These are phyloP conservation scores for Dallia pectoralis DNA, from an alignment of 2,797 vertebrate genomes.

Conservation along the genomic window DNA sequence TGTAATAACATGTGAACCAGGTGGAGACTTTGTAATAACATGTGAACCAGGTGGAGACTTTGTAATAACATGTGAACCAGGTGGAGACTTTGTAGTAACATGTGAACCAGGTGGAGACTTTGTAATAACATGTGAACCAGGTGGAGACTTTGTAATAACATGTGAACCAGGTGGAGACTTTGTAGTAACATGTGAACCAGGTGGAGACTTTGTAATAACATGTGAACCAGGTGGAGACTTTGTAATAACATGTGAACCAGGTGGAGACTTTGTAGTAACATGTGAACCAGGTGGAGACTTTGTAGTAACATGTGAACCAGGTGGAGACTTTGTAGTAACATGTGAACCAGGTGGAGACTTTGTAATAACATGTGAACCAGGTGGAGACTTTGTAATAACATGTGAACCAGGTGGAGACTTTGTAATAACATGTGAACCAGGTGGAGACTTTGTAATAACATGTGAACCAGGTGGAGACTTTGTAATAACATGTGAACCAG, in stretches of 20 bases:
- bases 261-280: too few species aligned
- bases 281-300: too few species aligned
- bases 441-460: constrained; percentile 59
- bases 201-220: constrained; percentile 59
- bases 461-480: too few species aligned
- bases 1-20: not conserved
- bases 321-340: constrained; percentile 66
- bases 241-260: not conserved
- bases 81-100: constrained; percentile 66
- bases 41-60: too few species aligned
- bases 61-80: constrained; percentile 44
- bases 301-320: constrained; percentile 44
- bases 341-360: too few species aligned
- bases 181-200: constrained; percentile 44
- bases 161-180: too few species aligned
- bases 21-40: too few species aligned
- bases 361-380: not conserved
- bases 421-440: constrained; percentile 44
- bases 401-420: too few species aligned
- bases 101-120: too few species aligned
- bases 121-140: not conserved
- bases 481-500: not conserved
- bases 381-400: too few species aligned
- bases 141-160: too few species aligned
- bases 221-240: too few species aligned